Base-by-base conservation (phyloP, 2,888 invertebrate genomes). In the Tetropium fuscum region DNA sequence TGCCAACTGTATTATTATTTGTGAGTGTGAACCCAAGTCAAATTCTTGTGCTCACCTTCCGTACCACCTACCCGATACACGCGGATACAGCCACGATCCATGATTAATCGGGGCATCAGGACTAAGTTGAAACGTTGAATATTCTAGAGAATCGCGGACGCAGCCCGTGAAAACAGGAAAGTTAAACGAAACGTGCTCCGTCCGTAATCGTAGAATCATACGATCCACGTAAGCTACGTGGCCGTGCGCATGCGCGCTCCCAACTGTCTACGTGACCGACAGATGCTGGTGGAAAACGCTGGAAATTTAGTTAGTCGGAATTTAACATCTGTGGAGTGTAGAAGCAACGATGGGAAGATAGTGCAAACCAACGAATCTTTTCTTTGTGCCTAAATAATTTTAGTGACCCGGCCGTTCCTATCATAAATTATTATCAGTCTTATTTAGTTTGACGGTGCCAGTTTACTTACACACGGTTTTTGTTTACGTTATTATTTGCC, bases 241-340 rank as follows among this genome's bases (percentile, higher is more conserved):
- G n/a, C 7, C 22, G 11, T 11, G 58, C 69, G 70, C 65, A 32
- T 49, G 62, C 71, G 68, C 56, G 41, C n/a, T 41, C 13, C n/a
- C 20, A 48, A 38, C 44, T 56, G 66, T 48, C 70, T 72, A 72
- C 72, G 72, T 72, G 72, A 71, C 72, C 63, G 54, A 61, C 45
- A 54, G 54, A 54, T 54, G 45, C 44, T 25, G 38, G n/a, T 45
- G 36, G 54, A 54, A 44, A 63, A 67, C 63, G 64, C 63, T 48
- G 47, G 56, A 34, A 25, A n/a, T n/a, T n/a, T 43, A 49, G 11
- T 66, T 80, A 81, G 81, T 81, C 81, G 81, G 80, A 80, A 77
- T 78, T 77, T 77, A 80, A 78, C 79, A 80, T 80, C 80, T 73
- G 74, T 67, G 74, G 75, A 72, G 77, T 69, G 73, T 69, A 73